A percentile compares a stretch with the other conserved stretches of the same genome.
Conservation (phyloP, 2,888 invertebrate species). For the Pollenia labialis region DNA sequence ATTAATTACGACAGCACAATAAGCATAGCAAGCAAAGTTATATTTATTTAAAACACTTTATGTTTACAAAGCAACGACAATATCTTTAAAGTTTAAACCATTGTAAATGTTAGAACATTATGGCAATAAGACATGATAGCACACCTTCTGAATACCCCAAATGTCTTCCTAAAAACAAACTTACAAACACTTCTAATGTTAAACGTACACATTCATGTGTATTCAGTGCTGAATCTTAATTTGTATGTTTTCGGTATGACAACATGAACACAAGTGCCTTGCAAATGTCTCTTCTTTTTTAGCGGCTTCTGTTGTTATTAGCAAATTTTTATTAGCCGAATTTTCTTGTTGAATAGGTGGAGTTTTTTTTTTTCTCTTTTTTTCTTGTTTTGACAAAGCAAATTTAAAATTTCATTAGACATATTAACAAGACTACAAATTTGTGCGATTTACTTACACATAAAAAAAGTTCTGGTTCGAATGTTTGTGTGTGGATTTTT, state of each 20-base stretch:
- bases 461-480: not conserved
- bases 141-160: no score
- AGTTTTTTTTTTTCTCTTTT: constrained; percentile 32
- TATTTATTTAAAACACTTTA: no score
- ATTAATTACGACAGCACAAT: no score
- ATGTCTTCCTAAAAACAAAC: constrained; percentile 13
- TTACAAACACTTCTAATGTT: constrained; percentile 21
- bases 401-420: constrained; percentile 73
- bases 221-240: not conserved
- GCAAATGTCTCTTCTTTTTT: constrained; percentile 45
- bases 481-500: not conserved
- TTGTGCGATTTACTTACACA: constrained; percentile 34
- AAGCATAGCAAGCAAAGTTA: no score
- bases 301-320: constrained; percentile 62
- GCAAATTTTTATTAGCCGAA: constrained; percentile 46
- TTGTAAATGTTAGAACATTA: no score
- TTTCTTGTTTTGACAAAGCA: constrained; percentile 35
- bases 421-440: constrained; percentile 66
- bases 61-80: no score
- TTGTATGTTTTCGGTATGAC: constrained; percentile 39
- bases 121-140: no score
- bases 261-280: constrained; percentile 64
- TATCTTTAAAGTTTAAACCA: no score
- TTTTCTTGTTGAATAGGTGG: constrained; percentile 56
- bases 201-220: constrained; percentile 11